These are phyloP conservation scores for Sympetrum striolatum DNA, from an alignment of 2,888 invertebrate genomes.

Conservation along the genomic window DNA sequence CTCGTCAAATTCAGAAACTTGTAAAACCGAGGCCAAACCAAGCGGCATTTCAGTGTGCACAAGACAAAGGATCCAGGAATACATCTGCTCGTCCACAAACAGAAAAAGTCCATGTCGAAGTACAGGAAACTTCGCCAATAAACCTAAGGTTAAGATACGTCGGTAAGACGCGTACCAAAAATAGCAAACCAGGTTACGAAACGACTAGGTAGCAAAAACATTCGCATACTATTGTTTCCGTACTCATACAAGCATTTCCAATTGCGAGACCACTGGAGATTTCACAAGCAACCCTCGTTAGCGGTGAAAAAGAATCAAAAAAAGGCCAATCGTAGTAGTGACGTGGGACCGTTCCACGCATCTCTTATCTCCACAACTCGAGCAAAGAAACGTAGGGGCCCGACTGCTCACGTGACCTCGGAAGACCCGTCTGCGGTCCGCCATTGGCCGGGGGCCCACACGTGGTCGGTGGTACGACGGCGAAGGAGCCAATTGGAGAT, in stretches of 20 bases:
- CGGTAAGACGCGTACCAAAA: too few species aligned
- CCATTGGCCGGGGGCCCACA: not conserved
- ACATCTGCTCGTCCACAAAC: too few species aligned
- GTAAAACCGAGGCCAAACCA: too few species aligned
- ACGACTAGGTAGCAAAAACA: too few species aligned
- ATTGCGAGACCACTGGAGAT: not conserved
- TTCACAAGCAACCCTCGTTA: not conserved
- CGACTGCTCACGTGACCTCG: slow-evolving; percentile 12
- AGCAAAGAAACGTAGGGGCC: not conserved
- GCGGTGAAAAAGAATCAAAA: not conserved
- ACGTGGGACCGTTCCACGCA: not conserved
- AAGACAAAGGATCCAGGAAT: too few species aligned
- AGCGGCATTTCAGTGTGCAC: too few species aligned
- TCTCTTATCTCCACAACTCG: not conserved
- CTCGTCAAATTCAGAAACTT: too few species aligned
- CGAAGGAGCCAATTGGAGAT: not conserved
- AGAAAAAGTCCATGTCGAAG: too few species aligned
- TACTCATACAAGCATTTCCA: not conserved
- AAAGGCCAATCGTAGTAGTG: not conserved
- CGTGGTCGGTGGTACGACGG: slow-evolving; percentile 25
- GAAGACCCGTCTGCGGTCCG: not conserved
- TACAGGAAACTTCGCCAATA: too few species aligned
- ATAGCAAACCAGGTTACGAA: too few species aligned
- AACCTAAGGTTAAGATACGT: too few species aligned
- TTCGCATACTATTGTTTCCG: not conserved